Conservation (phyloP, 2,888 invertebrate genomes). For the Chrysolina oricalcia region DNA sequence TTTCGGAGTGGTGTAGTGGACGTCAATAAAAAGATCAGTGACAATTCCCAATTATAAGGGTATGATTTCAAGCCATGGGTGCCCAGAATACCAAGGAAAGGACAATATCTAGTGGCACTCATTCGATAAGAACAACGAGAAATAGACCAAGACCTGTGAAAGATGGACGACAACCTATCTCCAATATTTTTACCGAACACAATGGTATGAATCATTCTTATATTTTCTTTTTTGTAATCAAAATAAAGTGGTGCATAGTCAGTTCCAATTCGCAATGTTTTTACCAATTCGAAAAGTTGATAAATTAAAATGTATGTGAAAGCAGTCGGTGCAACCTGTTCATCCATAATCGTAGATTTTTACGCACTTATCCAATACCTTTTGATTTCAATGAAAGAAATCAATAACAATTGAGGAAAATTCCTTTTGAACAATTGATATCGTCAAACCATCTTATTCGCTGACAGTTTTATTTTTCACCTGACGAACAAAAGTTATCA, state of each 20-base stretch:
- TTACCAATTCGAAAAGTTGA: slow-evolving; percentile 11
- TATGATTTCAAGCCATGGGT: slow-evolving; percentile 82
- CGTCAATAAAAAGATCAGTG: slow-evolving; percentile 64
- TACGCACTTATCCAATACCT: slow-evolving; percentile 18
- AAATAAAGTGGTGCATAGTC: not conserved
- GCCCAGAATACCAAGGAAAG: slow-evolving; percentile 96
- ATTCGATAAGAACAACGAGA: slow-evolving; percentile 82
- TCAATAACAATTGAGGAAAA: slow-evolving; percentile 18
- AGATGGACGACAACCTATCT: slow-evolving; percentile 88
- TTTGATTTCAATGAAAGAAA: slow-evolving; percentile 34
- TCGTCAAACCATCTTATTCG: not conserved
- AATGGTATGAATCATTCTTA: slow-evolving; percentile 81
- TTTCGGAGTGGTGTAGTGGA: slow-evolving; percentile 64
- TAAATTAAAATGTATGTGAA: not conserved
- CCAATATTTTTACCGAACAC: slow-evolving; percentile 95
- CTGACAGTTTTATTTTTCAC: not conserved
- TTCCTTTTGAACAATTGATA: not conserved
- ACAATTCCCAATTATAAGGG: slow-evolving; percentile 68
- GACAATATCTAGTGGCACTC: slow-evolving; percentile 81
- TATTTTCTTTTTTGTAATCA: slow-evolving; percentile 33
- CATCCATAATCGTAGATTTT: slow-evolving; percentile 23
- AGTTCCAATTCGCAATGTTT: not conserved
- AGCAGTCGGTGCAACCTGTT: slow-evolving; percentile 41
- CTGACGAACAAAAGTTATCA: not conserved
- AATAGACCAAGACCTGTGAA: slow-evolving; percentile 84